phyloP scores from a whole-genome alignment of 1,140 invertebrate genomes.

The Brachionus rotundiformis region DNA sequence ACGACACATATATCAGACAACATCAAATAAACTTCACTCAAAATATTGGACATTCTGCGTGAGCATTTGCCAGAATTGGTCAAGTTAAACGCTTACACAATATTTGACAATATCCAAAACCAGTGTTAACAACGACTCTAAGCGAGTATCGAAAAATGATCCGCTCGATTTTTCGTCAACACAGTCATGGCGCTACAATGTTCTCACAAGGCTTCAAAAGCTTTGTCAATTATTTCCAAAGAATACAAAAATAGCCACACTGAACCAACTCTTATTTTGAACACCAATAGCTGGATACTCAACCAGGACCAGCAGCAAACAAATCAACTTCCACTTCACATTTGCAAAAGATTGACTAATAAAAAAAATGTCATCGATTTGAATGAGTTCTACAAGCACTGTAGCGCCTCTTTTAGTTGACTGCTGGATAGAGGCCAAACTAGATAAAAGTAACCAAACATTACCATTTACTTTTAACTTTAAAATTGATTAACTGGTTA shows the following conservation, averaged over 20 bases:
- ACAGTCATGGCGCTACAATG: conserved; percentile 57
- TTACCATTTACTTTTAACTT: no score
- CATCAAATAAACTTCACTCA: conserved; percentile 78
- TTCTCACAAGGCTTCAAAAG: conserved; percentile 56
- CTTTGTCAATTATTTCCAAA: conserved; percentile 53
- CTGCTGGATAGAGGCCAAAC: conserved; percentile 58
- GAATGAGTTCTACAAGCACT: conserved; percentile 42
- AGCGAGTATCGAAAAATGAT: conserved; percentile 55
- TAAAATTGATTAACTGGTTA: not conserved
- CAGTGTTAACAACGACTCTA: conserved; percentile 52
- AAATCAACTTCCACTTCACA: not conserved
- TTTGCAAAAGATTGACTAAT: conserved; percentile 5
- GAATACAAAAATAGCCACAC: not conserved
- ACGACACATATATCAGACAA: conserved; percentile 80
- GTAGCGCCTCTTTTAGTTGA: conserved; percentile 58
- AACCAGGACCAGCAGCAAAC: conserved; percentile 51
- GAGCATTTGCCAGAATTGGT: conserved; percentile 69
- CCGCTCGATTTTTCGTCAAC: conserved; percentile 57
- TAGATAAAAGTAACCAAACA: conserved; percentile 48
- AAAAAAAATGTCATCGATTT: conserved; percentile 30
- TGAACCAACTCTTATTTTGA: not conserved
- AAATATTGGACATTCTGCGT: conserved; percentile 71
- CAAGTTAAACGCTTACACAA: conserved; percentile 69
- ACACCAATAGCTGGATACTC: not conserved
- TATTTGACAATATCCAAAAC: conserved; percentile 71